Percentiles rank a stretch among this genome's conserved stretches.
phyloP scores from a whole-genome alignment of 2,888 invertebrate genomes.

The Belgica antarctica region DNA sequence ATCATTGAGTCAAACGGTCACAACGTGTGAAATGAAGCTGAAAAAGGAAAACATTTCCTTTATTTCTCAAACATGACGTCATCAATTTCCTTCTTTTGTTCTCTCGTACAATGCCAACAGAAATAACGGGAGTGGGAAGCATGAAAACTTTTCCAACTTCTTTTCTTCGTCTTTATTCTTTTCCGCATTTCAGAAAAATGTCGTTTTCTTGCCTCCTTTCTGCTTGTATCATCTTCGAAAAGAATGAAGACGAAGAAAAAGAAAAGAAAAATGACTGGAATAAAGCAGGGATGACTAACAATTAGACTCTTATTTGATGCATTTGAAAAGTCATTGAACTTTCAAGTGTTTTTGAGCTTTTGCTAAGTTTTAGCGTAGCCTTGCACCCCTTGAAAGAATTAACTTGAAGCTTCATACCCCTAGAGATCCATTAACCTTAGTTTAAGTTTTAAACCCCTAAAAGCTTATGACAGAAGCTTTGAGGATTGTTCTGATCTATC shows the following conservation, averaged over 20 bases:
- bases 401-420: no score
- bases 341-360: no score
- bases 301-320: not conserved
- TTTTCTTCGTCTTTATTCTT: conserved; percentile 24
- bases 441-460: no score
- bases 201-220: not conserved
- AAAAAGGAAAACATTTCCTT: conserved; percentile 40
- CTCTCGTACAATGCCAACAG: conserved; percentile 8
- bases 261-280: no score
- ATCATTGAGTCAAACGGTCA: conserved; percentile 43
- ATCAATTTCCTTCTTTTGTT: conserved; percentile 22
- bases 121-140: not conserved
- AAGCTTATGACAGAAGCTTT: no score
- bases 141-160: conserved; percentile 2
- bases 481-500: no score
- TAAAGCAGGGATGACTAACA: no score
- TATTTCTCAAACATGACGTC: conserved; percentile 35
- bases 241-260: not conserved
- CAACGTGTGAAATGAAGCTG: conserved; percentile 40
- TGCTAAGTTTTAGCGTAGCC: no score
- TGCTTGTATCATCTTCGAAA: not conserved
- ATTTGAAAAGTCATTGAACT: not conserved
- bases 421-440: no score
- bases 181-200: conserved; percentile 7
- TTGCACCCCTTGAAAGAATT: no score